Base-by-base conservation (phyloP, 2,113 vertebrate genomes). In the Alosa alosa region DNA sequence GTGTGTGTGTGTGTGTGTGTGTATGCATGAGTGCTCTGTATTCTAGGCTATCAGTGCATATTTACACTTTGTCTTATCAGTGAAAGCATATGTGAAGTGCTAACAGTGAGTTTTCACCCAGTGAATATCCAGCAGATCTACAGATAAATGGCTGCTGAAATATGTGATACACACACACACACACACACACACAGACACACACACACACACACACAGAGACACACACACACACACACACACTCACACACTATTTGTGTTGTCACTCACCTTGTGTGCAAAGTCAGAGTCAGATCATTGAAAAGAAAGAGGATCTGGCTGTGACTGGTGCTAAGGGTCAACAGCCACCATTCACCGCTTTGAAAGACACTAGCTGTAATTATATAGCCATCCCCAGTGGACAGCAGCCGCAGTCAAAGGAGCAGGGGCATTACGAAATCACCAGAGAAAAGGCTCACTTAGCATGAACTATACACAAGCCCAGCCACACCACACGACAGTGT, bases 221-320 rank as follows among this genome's bases (percentile, higher is more conserved):
- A 82, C 2, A 87, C 86, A 86, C 81, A 82, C 81, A 86, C 78
- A 86, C 81, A 82, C 52, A 82, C 55, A 60, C 85, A 82, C 81
- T 41, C 72, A 39, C 72, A 78, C 31, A 15, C 25, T 78, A 60
- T 78, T 83, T 6, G 52, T n/a, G 17, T 78, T 83, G 49, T 46
- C 11, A n/a, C 11, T 41, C 55, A 81, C 64, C 84, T 31, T 81
- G 50, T 75, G 15, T 81, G 49, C 75, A 81, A 10, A 49, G 41
- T 49, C 81, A 55, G 64, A 72, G 72, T 39, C 31, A 39, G 72
- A 31, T 78, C 72, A 39, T 83, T 82, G 81, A 87, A 78, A 39
- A 41, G 83, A 36, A 36, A 78, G 31, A 39, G 72, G 31, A 39
- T 78, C 72, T 78, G 72, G 39, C 72, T 78, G 31, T 3, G 31